These are phyloP conservation scores for Psittacula cyanocephala DNA, from an alignment of 2,113 vertebrate genomes.

Conservation along the genomic window DNA sequence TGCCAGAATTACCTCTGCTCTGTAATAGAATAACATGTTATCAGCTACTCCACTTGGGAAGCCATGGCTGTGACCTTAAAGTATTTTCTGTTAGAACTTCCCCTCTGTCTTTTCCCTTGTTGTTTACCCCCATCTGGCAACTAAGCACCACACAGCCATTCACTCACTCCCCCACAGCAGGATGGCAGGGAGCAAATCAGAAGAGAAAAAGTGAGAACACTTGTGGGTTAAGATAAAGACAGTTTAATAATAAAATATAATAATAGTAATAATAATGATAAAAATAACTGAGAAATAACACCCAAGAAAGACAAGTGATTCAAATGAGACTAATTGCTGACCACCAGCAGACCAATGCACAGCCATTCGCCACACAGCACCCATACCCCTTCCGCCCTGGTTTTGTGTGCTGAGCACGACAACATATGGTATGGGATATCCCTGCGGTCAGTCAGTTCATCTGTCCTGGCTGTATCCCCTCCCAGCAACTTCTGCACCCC, in stretches of 20 bases:
- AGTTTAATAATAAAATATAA: not conserved
- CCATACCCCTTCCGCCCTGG: not conserved
- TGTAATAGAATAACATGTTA: not conserved
- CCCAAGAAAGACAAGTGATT: not conserved
- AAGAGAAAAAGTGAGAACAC: not conserved
- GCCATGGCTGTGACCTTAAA: not conserved
- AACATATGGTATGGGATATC: not conserved
- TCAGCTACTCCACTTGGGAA: not conserved
- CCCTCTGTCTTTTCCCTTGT: not conserved
- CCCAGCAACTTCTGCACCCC: not conserved
- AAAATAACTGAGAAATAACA: not conserved
- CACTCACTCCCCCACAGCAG: not conserved
- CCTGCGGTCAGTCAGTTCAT: not conserved
- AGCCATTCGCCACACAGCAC: not conserved
- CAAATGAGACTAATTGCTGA: not conserved
- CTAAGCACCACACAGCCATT: not conserved
- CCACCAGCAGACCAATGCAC: too few relatives aligned
- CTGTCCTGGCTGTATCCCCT: not conserved
- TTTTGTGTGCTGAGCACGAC: not conserved
- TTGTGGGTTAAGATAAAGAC: not conserved
- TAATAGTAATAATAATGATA: not conserved
- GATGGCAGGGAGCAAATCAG: not conserved
- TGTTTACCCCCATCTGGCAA: not conserved
- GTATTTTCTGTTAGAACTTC: not conserved
- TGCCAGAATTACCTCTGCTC: conserved; percentile 16